These are phyloP conservation scores for Opisthocomus hoazin DNA, from an alignment of 2,113 vertebrate genomes.

Conservation along the genomic window DNA sequence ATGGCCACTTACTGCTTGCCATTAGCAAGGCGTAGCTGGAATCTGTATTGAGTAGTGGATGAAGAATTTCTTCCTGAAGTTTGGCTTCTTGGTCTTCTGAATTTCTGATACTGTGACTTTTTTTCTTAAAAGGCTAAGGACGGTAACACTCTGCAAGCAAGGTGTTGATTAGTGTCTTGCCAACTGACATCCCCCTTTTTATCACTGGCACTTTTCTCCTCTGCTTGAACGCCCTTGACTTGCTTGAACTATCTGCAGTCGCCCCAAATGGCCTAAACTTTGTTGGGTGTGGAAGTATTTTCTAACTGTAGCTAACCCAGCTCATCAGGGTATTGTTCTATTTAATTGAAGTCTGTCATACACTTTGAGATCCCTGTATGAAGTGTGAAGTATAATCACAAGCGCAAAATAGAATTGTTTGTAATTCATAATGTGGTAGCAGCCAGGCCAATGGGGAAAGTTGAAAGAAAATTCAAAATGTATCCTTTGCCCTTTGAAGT, in stretches of 20 bases:
- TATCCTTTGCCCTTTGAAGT: constrained; percentile 65
- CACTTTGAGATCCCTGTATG: background rate
- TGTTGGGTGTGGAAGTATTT: background rate
- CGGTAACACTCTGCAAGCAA: background rate
- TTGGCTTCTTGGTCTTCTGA: background rate
- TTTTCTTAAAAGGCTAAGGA: background rate
- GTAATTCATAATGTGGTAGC: constrained; percentile 55
- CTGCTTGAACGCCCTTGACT: background rate
- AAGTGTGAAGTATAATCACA: constrained; percentile 13
- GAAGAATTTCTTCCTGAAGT: background rate
- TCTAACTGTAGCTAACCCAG: background rate
- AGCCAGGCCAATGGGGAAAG: constrained; percentile 51
- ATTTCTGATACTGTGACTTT: background rate
- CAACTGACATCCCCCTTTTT: background rate
- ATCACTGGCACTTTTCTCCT: background rate
- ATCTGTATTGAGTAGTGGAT: background rate
- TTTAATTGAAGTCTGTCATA: constrained; percentile 50
- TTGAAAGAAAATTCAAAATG: constrained; percentile 57
- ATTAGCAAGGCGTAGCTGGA: constrained; percentile 8
- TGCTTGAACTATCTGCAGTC: background rate
- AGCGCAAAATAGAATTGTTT: constrained; percentile 45
- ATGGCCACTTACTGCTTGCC: constrained; percentile 1
- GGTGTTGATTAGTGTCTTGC: background rate
- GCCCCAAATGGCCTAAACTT: background rate
- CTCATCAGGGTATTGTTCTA: constrained; percentile 12